phyloP scores from a whole-genome alignment of 2,113 vertebrate genomes.

The Fulmarus glacialis region DNA sequence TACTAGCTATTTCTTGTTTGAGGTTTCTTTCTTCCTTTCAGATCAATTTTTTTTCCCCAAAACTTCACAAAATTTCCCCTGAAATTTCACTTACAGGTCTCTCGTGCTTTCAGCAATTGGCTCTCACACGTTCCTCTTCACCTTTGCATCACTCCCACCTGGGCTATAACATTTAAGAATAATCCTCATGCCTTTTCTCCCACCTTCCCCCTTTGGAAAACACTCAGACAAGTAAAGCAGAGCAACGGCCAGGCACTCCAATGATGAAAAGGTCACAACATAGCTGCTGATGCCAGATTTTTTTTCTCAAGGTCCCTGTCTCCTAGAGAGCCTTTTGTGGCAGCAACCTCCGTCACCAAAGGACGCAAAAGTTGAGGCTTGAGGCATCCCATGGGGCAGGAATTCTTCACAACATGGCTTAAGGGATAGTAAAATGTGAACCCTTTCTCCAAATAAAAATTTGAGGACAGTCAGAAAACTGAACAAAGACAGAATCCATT shows the following conservation, averaged over 20 bases:
- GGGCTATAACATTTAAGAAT: not conserved
- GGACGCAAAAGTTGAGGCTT: not conserved
- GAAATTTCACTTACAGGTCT: not conserved
- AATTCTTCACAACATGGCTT: conserved; percentile 11
- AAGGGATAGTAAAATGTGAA: not conserved
- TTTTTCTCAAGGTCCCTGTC: conserved; percentile 53
- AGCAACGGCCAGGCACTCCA: not conserved
- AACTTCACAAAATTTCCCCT: not conserved
- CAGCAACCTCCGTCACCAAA: conserved; percentile 31
- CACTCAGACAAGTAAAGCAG: not conserved
- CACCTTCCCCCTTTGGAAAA: not conserved
- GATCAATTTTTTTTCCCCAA: not conserved
- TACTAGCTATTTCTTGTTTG: not conserved
- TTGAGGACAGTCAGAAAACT: not conserved
- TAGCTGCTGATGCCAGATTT: not conserved
- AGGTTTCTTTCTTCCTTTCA: not conserved
- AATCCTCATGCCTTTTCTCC: not conserved
- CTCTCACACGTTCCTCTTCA: accelerated
- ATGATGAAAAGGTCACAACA: not conserved
- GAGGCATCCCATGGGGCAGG: conserved; percentile 23
- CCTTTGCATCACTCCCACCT: not conserved
- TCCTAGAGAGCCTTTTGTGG: conserved; percentile 29
- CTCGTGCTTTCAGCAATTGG: not conserved
- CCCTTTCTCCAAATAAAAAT: conserved; percentile 14
- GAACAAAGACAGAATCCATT: not conserved